These are phyloP conservation scores for Arothron firmamentum DNA, from an alignment of 2,113 vertebrate genomes.

Conservation along the genomic window DNA sequence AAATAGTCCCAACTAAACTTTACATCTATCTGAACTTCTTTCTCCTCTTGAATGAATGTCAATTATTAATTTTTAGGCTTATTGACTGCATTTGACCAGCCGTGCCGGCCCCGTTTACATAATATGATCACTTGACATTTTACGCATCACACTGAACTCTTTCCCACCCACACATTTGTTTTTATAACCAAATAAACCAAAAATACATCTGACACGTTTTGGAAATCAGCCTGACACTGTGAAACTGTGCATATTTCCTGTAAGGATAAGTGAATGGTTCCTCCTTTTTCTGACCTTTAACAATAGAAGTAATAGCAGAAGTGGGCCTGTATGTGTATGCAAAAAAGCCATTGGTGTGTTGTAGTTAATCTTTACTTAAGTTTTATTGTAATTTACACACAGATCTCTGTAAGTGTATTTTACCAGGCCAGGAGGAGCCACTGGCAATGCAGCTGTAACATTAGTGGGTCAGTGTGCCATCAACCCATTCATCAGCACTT, in stretches of 20 bases:
- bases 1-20: too few relatives aligned
- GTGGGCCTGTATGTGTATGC: slow-evolving; percentile 5
- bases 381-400: too few relatives aligned
- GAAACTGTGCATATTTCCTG: slow-evolving; percentile 41
- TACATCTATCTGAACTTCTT: too few relatives aligned
- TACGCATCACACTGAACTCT: neutral
- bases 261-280: slow-evolving; percentile 19
- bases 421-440: slow-evolving; percentile 60
- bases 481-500: slow-evolving; percentile 69
- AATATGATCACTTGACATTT: neutral
- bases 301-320: slow-evolving; percentile 20
- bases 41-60: too few relatives aligned
- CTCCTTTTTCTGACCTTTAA: slow-evolving; percentile 27
- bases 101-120: too few relatives aligned
- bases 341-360: too few relatives aligned
- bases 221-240: slow-evolving; percentile 22
- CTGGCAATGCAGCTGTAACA: slow-evolving; percentile 64
- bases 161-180: too few relatives aligned
- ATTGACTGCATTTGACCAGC: too few relatives aligned
- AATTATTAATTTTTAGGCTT: too few relatives aligned
- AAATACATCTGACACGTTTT: slow-evolving; percentile 26
- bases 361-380: too few relatives aligned
- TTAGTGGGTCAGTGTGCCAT: slow-evolving; percentile 81
- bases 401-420: slow-evolving; percentile 23
- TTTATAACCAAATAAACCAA: neutral